These are phyloP conservation scores for Mythimna vitellina DNA, from an alignment of 2,888 invertebrate genomes.

Conservation along the genomic window DNA sequence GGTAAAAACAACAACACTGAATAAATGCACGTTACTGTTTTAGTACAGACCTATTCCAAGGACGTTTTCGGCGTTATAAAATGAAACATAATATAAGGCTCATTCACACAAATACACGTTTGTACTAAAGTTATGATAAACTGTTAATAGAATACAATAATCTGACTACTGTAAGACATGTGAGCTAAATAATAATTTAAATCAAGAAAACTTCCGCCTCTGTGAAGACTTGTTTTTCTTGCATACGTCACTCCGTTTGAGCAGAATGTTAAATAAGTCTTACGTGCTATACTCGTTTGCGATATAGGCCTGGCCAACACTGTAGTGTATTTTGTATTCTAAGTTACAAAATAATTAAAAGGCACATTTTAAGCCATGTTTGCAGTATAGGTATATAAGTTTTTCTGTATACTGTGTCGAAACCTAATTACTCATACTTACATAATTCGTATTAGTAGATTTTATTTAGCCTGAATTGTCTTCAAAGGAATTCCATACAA, in stretches of 20 bases:
- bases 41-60: slow-evolving; percentile 13
- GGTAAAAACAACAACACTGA: not conserved
- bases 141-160: not conserved
- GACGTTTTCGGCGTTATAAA: not conserved
- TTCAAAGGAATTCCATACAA: not conserved
- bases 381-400: not conserved
- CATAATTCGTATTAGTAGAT: not conserved
- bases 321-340: not conserved
- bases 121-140: not conserved
- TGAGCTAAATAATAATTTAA: not conserved
- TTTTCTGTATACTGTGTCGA: not conserved
- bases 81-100: not conserved
- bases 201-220: slow-evolving; percentile 18
- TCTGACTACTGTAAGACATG: not conserved
- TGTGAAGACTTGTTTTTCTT: slow-evolving; percentile 17
- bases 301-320: not conserved
- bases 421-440: not conserved
- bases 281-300: slow-evolving; percentile 9
- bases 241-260: not conserved
- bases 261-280: slow-evolving; percentile 22
- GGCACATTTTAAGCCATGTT: not conserved
- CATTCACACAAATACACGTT: slow-evolving; percentile 3
- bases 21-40: slow-evolving; percentile 13
- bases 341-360: not conserved
- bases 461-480: not conserved